A percentile compares a stretch with the other conserved stretches of the same genome.
phyloP scores from a whole-genome alignment of 2,888 invertebrate genomes.

The Deroplatys truncata region DNA sequence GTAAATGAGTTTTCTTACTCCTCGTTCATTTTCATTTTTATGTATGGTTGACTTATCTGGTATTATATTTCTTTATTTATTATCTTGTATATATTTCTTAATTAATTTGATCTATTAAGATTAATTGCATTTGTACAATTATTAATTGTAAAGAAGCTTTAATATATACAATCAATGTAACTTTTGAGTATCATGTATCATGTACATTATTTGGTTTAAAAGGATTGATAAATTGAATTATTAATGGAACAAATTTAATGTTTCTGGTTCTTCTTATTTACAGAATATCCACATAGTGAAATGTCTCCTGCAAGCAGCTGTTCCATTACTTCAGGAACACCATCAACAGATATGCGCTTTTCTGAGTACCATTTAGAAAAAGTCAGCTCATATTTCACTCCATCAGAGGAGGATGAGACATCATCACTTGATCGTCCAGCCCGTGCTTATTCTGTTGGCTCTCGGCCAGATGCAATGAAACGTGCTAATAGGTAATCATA shows the following conservation, averaged over 20 bases:
- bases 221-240: too few species aligned
- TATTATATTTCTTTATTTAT: too few species aligned
- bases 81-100: too few species aligned
- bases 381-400: slow-evolving; percentile 67
- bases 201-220: too few species aligned
- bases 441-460: slow-evolving; percentile 82
- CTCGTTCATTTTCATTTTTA: too few species aligned
- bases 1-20: too few species aligned
- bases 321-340: slow-evolving; percentile 74
- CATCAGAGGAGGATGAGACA: slow-evolving; percentile 58
- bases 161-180: too few species aligned
- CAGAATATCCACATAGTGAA: slow-evolving; percentile 40
- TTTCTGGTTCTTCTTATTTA: neutral
- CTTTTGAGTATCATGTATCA: too few species aligned
- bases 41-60: too few species aligned
- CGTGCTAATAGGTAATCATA: slow-evolving; percentile 40
- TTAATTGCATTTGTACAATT: too few species aligned
- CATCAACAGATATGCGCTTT: slow-evolving; percentile 73
- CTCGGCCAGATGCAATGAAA: slow-evolving; percentile 56
- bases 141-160: too few species aligned
- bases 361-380: slow-evolving; percentile 78
- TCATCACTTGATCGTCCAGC: slow-evolving; percentile 55
- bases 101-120: too few species aligned
- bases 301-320: slow-evolving; percentile 65
- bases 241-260: neutral